Percentiles rank a stretch among this genome's conserved stretches.
phyloP scores from a whole-genome alignment of 2,888 invertebrate species.

The Thymelicus acteon region DNA sequence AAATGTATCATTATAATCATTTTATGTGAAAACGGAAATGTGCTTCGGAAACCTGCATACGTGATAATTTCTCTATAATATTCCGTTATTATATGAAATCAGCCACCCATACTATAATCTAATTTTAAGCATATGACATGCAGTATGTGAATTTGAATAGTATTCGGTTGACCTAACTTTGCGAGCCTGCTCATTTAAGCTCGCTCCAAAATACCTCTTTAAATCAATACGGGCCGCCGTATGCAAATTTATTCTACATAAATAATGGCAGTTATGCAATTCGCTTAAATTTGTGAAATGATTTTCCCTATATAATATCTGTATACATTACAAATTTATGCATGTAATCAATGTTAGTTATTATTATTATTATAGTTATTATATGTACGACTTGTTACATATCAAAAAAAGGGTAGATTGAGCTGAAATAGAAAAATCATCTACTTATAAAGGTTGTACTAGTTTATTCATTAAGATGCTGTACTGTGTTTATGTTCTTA shows the following conservation, averaged over 20 bases:
- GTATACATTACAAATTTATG: too few relatives aligned
- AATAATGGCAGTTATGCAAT: not conserved
- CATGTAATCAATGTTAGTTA: too few relatives aligned
- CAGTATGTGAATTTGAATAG: slow-evolving; percentile 9
- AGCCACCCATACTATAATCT: not conserved
- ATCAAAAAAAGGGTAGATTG: too few relatives aligned
- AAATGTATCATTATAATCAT: too few relatives aligned
- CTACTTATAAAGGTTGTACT: too few relatives aligned
- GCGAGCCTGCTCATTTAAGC: slow-evolving; percentile 56
- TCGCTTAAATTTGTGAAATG: too few relatives aligned
- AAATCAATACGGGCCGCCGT: slow-evolving; percentile 61
- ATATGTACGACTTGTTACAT: too few relatives aligned
- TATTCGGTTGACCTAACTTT: slow-evolving; percentile 42
- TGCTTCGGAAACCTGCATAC: not conserved
- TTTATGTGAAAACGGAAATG: not conserved
- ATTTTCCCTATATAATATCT: too few relatives aligned
- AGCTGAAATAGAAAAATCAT: too few relatives aligned
- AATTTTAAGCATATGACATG: slow-evolving; percentile 1
- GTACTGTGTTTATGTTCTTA: too few relatives aligned
- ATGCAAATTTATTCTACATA: slow-evolving; percentile 2
- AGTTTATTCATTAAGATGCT: too few relatives aligned
- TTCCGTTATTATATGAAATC: not conserved
- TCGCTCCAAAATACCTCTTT: slow-evolving; percentile 62
- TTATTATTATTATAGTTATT: too few relatives aligned
- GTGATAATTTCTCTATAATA: not conserved